A percentile compares a stretch with the other conserved stretches of the same genome.
Conservation (phyloP, 2,888 invertebrate genomes). For the Octodonta nipae region DNA sequence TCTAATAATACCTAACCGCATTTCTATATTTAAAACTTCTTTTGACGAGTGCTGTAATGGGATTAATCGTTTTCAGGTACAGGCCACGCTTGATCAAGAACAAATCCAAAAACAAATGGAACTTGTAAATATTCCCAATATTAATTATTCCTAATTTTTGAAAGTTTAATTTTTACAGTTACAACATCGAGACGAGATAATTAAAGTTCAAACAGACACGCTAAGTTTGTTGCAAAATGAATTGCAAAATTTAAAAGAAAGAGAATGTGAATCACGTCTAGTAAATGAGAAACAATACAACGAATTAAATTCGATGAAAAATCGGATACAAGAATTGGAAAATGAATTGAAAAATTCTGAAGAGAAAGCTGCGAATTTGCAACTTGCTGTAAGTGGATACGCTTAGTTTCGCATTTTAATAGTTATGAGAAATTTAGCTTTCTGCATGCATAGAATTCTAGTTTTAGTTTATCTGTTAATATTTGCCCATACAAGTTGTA, state of each 20-base stretch:
- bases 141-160: no score
- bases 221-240: slow-evolving; percentile 20
- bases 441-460: no score
- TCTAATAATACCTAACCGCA: not conserved
- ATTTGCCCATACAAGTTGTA: no score
- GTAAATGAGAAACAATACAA: slow-evolving; percentile 17
- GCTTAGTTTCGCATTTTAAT: no score
- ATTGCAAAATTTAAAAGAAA: slow-evolving; percentile 16
- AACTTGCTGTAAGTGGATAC: slow-evolving; percentile 25
- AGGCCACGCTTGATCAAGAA: slow-evolving; percentile 10
- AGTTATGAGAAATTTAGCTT: slow-evolving; percentile 3
- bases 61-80: slow-evolving; percentile 17
- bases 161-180: slow-evolving; percentile 9
- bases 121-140: slow-evolving; percentile 11
- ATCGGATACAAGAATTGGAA: slow-evolving; percentile 24
- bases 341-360: slow-evolving; percentile 4
- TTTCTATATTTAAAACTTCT: no score
- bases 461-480: no score
- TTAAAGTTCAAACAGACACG: slow-evolving; percentile 18
- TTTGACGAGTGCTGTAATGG: no score
- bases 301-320: slow-evolving; percentile 23
- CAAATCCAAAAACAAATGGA: slow-evolving; percentile 13
- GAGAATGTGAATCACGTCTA: slow-evolving; percentile 14
- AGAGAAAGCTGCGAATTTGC: not conserved
- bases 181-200: slow-evolving; percentile 20